Percentiles rank a stretch among this genome's conserved stretches.
Evolutionary conservation across 2,113 vertebrate species (phyloP).

Genomic region (Pteronura brasiliensis): DNA sequence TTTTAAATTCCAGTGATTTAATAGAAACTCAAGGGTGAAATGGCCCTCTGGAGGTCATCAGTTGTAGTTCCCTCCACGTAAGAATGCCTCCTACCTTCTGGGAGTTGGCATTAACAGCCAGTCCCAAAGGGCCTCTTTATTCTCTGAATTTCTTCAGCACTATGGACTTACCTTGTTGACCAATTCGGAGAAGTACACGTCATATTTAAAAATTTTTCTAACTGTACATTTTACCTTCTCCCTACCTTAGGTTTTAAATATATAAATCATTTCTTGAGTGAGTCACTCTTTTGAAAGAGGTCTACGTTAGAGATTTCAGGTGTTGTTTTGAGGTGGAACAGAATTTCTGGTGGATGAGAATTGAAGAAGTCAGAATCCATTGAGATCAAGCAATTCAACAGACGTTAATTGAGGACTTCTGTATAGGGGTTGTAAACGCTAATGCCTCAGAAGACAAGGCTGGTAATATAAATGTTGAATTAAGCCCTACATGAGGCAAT

Average conservation of each 20-base stretch:
- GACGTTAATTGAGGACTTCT: not conserved
- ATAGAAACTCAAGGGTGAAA: constrained; percentile 6
- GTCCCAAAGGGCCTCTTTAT: not conserved
- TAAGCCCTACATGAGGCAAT: not conserved
- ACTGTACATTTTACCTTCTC: not conserved
- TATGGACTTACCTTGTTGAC: not conserved
- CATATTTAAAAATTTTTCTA: not conserved
- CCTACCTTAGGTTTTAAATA: not conserved
- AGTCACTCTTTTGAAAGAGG: not conserved
- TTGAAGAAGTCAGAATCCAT: not conserved
- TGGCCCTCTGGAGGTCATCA: not conserved
- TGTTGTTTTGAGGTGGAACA: not conserved
- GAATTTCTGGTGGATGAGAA: not conserved
- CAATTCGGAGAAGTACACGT: not conserved
- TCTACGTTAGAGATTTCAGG: not conserved
- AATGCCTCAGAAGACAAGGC: not conserved
- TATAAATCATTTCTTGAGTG: not conserved
- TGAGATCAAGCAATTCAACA: not conserved
- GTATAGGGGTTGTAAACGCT: not conserved
- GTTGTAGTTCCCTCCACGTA: not conserved
- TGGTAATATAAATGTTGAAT: not conserved
- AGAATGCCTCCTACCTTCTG: not conserved
- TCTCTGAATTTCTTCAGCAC: not conserved
- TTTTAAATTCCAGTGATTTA: constrained; percentile 63
- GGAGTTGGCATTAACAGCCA: not conserved